phyloP scores from a whole-genome alignment of 2,113 vertebrate genomes.

The Ailuropoda melanoleuca region DNA sequence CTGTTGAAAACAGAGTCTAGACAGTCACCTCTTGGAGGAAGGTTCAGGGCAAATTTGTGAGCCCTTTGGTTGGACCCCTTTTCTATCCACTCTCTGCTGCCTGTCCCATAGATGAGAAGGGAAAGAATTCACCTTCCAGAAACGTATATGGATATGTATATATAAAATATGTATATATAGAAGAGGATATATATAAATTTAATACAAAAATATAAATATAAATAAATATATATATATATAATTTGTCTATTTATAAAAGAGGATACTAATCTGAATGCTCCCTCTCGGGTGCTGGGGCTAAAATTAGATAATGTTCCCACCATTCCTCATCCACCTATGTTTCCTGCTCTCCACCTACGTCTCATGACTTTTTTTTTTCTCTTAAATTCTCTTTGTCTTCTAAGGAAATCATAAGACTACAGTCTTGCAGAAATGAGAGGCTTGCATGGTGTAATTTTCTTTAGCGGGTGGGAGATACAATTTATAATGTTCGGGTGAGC shows the following conservation, averaged over 20 bases:
- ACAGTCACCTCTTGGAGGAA: background rate
- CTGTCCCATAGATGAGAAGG: background rate
- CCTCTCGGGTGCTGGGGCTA: background rate
- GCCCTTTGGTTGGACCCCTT: background rate
- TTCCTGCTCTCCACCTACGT: background rate
- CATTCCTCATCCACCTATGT: background rate
- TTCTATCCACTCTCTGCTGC: background rate
- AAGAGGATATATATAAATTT: background rate
- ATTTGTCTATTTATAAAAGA: too few relatives aligned
- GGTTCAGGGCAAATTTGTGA: background rate
- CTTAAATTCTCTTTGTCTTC: background rate
- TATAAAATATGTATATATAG: background rate
- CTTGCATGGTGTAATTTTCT: background rate
- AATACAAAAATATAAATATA: too few relatives aligned
- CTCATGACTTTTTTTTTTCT: background rate
- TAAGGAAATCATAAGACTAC: background rate
- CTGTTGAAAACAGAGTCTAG: background rate
- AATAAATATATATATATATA: too few relatives aligned
- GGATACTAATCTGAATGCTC: background rate
- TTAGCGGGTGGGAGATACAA: background rate
- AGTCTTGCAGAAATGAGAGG: background rate
- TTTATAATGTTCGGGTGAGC: constrained; percentile 4
- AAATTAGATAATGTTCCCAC: background rate
- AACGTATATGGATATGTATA: background rate
- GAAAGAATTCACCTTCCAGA: background rate